These are phyloP conservation scores for Heloderma charlesbogerti DNA, from an alignment of 2,113 vertebrate species.

Conservation along the genomic window DNA sequence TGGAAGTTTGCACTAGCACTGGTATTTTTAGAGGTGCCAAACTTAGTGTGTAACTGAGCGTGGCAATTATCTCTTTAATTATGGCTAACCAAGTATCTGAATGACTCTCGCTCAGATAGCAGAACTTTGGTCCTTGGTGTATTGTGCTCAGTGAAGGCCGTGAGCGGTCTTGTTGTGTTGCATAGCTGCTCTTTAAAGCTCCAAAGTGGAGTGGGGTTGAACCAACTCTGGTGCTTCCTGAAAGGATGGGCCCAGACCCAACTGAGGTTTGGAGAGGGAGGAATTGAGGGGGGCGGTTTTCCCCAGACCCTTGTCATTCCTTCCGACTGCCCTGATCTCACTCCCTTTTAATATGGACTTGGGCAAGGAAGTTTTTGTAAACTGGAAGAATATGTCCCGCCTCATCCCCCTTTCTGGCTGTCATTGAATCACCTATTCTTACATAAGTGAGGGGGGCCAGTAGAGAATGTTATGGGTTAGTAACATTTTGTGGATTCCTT, in stretches of 20 bases:
- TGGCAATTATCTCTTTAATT: too few species aligned
- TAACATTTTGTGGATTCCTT: not conserved
- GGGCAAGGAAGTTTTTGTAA: not conserved
- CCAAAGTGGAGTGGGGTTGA: not conserved
- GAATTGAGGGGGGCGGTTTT: not conserved
- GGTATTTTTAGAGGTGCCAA: not conserved
- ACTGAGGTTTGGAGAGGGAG: not conserved
- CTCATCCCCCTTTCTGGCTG: not conserved
- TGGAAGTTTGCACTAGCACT: not conserved
- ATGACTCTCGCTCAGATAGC: not conserved
- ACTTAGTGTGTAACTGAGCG: not conserved
- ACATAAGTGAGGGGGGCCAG: not conserved
- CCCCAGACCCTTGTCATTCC: not conserved
- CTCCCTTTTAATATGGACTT: not conserved
- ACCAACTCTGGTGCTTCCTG: not conserved
- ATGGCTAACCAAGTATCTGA: not conserved
- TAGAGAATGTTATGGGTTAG: not conserved
- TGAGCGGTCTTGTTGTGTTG: not conserved
- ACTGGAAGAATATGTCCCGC: not conserved
- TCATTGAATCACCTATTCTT: not conserved
- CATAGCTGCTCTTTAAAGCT: not conserved
- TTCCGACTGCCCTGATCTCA: not conserved
- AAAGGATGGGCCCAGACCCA: not conserved
- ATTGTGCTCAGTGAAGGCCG: not conserved
- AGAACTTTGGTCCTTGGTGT: not conserved